A percentile compares a stretch with the other conserved stretches of the same genome.
Conservation (phyloP, 2,113 vertebrate species). For the Cyanistes caeruleus region DNA sequence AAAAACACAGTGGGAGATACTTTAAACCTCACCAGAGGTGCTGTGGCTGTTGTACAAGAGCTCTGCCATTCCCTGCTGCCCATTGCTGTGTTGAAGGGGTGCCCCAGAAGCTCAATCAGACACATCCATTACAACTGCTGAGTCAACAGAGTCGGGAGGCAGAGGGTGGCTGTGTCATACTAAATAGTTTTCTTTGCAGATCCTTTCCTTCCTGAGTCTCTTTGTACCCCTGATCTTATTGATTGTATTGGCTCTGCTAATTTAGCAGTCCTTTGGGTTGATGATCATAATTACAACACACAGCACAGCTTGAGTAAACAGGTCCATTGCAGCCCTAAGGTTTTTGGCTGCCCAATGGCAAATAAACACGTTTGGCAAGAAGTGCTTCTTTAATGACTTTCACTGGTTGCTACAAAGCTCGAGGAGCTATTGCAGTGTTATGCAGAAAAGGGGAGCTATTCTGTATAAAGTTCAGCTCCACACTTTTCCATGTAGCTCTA, state of each 20-base stretch:
- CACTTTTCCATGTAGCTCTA: neutral
- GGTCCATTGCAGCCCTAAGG: constrained; percentile 25
- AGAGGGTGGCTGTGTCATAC: constrained; percentile 29
- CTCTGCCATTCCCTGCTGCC: neutral
- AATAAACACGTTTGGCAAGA: constrained; percentile 42
- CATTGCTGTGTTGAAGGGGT: neutral
- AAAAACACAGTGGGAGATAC: neutral
- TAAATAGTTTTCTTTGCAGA: constrained; percentile 68
- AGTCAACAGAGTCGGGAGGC: constrained; percentile 34
- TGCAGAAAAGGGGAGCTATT: neutral
- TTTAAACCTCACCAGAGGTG: neutral
- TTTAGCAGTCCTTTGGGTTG: constrained; percentile 74
- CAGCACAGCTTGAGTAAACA: constrained; percentile 45
- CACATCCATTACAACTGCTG: constrained; percentile 32
- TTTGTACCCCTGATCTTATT: constrained; percentile 61
- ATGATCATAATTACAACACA: constrained; percentile 67
- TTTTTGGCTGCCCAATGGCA: constrained; percentile 52
- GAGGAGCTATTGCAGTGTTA: neutral
- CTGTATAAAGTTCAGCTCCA: neutral
- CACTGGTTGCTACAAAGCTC: neutral
- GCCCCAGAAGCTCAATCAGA: constrained; percentile 10
- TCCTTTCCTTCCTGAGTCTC: constrained; percentile 18
- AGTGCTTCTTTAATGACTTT: constrained; percentile 42
- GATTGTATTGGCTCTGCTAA: constrained; percentile 74
- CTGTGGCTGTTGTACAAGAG: neutral